Evolutionary conservation across 2,888 invertebrate genomes (phyloP), one percentile per base, ranked within the genome.

Genomic region (Ceratothoa steindachneri): DNA sequence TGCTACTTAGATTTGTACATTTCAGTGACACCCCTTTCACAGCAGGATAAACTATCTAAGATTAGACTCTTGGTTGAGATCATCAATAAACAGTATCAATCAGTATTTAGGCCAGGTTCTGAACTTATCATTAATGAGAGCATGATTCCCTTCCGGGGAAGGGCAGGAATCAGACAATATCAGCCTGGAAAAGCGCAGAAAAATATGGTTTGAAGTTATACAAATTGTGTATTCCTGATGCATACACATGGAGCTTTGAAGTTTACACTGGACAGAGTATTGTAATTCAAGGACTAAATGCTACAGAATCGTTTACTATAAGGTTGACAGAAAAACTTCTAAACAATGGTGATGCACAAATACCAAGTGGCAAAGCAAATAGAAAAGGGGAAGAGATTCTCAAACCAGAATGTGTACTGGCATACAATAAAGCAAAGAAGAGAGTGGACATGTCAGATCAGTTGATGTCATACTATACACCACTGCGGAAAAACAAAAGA

Each of bases 151-250:
- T 72, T 72, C 72, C 67, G 72, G 67, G 67, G 67, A 52, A 22
- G 72, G 52, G 30, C 53, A 19, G 30, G 55, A 27, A 30, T 67
- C 29, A 22, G 67, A 22, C 72, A 72, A 30, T 53, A 67, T 29
- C 19, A 53, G n/a, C 72, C 67, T 28, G 72, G 30, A 22, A 53
- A 72, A 41, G 5, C 72, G 2, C 41, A 72, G 19, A 72, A n/a
- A 72, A 68, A 68, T 72, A 72, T 67, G 72, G 72, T 3, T 27
- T 73, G 52, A 69, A 69, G 65, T 7, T 70, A 24, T 73, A 73
- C 29, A 73, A 73, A 4, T 27, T 70, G 9, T 73, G 73, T 51
- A 66, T 65, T 15, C 69, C 69, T 29, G 69, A 73, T 27, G 73
- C 30, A 60, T 73, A 70, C 31, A 73, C 70, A 51, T 73, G 66